Base-by-base conservation (phyloP, 1,140 invertebrate genomes). In the Listronotus bonariensis region DNA sequence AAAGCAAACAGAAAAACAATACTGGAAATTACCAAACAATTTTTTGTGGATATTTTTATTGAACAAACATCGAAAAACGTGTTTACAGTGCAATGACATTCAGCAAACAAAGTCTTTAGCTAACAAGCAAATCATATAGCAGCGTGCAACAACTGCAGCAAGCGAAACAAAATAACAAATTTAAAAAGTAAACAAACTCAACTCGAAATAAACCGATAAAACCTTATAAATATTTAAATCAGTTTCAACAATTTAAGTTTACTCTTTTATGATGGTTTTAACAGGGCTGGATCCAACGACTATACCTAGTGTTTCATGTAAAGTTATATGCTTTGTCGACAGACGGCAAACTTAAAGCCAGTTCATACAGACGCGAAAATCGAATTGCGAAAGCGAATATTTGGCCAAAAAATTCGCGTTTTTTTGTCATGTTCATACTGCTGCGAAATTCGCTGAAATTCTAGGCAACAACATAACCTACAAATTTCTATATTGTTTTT, bases 161-260 rank as follows among this genome's bases (percentile, higher is more conserved):
- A 11, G 15, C 20, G 20, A 49, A 49, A 49, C 46, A 49, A 49
- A 49, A 49, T 49, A 49, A 49, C 46, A 49, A 49, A 49, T 49
- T 49, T 49, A 49, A 49, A 49, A 49, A 49, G 46, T 49, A 49
- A 49, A 49, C 46, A 49, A 49, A 49, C 17, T 10, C 17, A 15
- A 20, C 12, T 5, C 17, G 17, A 49, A 49, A 49, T 49, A 49
- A 49, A 49, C 46, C 46, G 46, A 49, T 49, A 49, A 49, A 49
- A 49, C 46, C 46, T 49, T 49, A 49, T 49, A 49, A 49, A 49
- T 49, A 49, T 49, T 49, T 49, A 49, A 49, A 49, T 18, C 17
- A 15, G 46, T 49, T 49, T 49, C 18, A 49, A 49, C 46, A 49
- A 49, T 49, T 49, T 49, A 49, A 49, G 26, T 49, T 49, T 36